Evolutionary conservation across 2,888 invertebrate species (phyloP).

Genomic region (Arctia plantaginis): DNA sequence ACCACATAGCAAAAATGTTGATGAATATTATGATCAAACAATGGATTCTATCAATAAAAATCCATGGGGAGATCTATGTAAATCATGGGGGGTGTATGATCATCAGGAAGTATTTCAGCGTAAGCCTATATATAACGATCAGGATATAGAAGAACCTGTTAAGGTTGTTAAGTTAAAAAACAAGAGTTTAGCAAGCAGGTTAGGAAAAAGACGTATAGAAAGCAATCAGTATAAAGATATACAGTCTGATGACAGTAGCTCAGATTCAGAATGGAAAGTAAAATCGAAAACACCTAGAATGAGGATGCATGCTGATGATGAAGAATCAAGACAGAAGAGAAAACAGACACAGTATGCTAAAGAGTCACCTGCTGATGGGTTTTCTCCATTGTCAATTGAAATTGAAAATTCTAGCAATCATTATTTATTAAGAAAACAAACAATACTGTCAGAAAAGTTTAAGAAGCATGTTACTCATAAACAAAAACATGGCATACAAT

Average conservation of each 20-base stretch:
- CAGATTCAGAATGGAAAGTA: slow-evolving; percentile 86
- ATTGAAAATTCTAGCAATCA: slow-evolving; percentile 69
- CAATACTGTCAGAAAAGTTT: slow-evolving; percentile 77
- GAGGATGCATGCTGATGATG: slow-evolving; percentile 96
- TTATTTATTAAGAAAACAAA: slow-evolving; percentile 66
- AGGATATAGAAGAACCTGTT: slow-evolving; percentile 56
- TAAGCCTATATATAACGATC: slow-evolving; percentile 68
- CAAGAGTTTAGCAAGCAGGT: slow-evolving; percentile 74
- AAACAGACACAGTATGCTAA: slow-evolving; percentile 57
- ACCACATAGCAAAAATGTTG: slow-evolving; percentile 53
- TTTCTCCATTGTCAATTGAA: slow-evolving; percentile 80
- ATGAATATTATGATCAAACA: slow-evolving; percentile 63
- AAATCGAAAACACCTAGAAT: slow-evolving; percentile 90
- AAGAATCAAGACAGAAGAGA: slow-evolving; percentile 88
- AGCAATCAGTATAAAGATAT: slow-evolving; percentile 56
- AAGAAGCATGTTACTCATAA: slow-evolving; percentile 57
- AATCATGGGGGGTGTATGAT: slow-evolving; percentile 89
- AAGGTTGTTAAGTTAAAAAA: slow-evolving; percentile 70
- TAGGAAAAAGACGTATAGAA: slow-evolving; percentile 66
- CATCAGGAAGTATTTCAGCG: slow-evolving; percentile 84
- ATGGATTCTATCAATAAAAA: slow-evolving; percentile 83
- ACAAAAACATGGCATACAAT: slow-evolving; percentile 62
- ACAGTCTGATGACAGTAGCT: slow-evolving; percentile 76
- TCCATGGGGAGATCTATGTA: slow-evolving; percentile 91
- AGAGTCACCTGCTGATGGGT: slow-evolving; percentile 60